Evolutionary conservation across 2,888 invertebrate species (phyloP), one percentile per base, ranked within the genome.

Genomic region (Antheraea assamensis): DNA sequence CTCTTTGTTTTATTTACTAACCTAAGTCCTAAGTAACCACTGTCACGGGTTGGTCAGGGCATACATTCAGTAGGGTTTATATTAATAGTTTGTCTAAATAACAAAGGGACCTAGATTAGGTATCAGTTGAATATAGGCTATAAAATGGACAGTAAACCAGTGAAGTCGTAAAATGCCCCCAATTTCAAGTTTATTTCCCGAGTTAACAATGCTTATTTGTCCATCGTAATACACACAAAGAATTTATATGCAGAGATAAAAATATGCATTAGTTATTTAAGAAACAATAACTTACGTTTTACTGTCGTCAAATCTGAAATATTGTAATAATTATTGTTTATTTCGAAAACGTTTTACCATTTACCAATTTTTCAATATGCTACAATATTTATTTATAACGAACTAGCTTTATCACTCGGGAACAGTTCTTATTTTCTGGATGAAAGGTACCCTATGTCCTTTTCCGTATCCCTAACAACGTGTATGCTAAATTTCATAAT

Each of bases 81-180:
- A n/a, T 35, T n/a, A 68, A 64, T 17, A 35, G 35, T 68, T 35
- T 68, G n/a, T 68, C 68, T 68, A 35, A 35, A 68, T 3, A 35
- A 31, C 21, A n/a, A 68, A 35, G 68, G 35, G 15, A 35, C 17
- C 31, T 35, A n/a, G 19, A n/a, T 68, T 68, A 35, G 3, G 35
- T 68, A 68, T 13, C 68, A 35, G n/a, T 68, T 35, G n/a, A 68
- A 68, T 68, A 68, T 35, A 68, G 35, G 4, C 68, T 68, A 68
- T 68, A 68, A 68, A 68, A 68, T n/a, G 35, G n/a, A n/a, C 68
- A 35, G 35, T 68, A 68, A 68, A 68, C 68, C 35, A n/a, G 31
- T 24, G 35, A 68, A 68, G 68, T 35, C 68, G 68, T 68, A 68
- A 68, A 68, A 35, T 68, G 31, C 10, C 35, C 68, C 7, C 31